Conservation (phyloP, 2,797 vertebrate genomes). For the Acanthurus tractus region DNA sequence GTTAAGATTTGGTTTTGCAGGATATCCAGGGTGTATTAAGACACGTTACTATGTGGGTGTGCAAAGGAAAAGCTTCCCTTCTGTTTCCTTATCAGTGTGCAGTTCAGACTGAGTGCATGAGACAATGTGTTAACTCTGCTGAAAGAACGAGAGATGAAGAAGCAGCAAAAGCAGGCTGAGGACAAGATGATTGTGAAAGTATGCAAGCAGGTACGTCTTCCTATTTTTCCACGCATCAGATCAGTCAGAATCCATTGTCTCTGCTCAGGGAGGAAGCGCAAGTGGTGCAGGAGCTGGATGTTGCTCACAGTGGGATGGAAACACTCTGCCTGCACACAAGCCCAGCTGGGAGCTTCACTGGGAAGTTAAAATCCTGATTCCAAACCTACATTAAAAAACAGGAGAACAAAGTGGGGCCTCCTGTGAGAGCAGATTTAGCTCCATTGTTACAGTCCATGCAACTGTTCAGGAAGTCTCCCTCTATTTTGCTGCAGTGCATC, state of each 20-base stretch:
- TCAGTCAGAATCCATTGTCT: conserved; percentile 55
- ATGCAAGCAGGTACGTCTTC: conserved; percentile 36
- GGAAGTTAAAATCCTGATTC: conserved; percentile 48
- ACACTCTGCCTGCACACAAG: conserved; percentile 43
- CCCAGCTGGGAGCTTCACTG: conserved; percentile 73
- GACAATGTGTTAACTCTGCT: conserved; percentile 11
- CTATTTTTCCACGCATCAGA: conserved; percentile 43
- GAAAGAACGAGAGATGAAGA: conserved; percentile 53
- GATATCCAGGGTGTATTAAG: conserved; percentile 42
- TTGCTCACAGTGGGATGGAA: conserved; percentile 45
- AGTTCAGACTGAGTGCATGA: conserved; percentile 61
- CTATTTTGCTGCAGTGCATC: conserved; percentile 71
- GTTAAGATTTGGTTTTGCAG: conserved; percentile 48
- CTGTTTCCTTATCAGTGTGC: conserved; percentile 51
- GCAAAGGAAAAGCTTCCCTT: conserved; percentile 40
- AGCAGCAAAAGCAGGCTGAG: conserved; percentile 52
- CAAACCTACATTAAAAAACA: conserved; percentile 59
- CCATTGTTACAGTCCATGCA: conserved; percentile 64
- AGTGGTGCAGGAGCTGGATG: conserved; percentile 16
- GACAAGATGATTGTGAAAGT: conserved; percentile 57
- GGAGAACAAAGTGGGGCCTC: conserved; percentile 56
- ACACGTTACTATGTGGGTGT: conserved; percentile 23
- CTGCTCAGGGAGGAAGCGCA: conserved; percentile 42
- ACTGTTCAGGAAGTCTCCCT: conserved; percentile 61
- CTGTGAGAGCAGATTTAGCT: conserved; percentile 73